Evolutionary conservation across 2,797 vertebrate genomes (phyloP), one percentile per base, ranked within the genome.

Genomic region (Amblyopsis hoosieri): DNA sequence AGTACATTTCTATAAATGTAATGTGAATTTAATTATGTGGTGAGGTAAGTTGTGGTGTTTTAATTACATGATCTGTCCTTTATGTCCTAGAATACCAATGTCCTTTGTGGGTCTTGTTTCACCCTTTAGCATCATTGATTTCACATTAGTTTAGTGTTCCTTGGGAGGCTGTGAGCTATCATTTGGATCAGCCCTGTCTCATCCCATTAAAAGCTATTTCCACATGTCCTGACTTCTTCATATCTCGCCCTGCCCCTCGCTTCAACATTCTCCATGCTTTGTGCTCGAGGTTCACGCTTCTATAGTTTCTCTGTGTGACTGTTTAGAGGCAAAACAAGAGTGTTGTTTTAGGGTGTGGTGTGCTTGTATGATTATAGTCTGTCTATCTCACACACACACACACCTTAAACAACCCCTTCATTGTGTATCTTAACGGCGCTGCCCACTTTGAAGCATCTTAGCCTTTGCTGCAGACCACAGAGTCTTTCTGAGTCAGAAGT

Each of bases 91-190:
- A 42, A 42, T 42, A 42, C 37, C 37, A 42, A 9, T 10, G 37
- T 42, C 37, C 37, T 42, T 42, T 8, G 37, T 42, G 4, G 37
- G 37, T 42, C 37, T 3, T 42, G 37, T 42, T 42, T 85, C 68
- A 15, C 75, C 75, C 47, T 33, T 82, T 78, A 75, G 72, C 64
- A 6, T 70, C 78, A 91, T 89, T 83, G 88, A 90, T 90, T 90
- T 87, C 57, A 81, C 82, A 82, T 91, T 90, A 87, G 74, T 62
- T 54, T 8, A 19, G 4, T 15, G 19, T 67, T 45, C 72, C 60
- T 78, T 33, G 63, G 66, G 74, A 78, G 67, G 23, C 46, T 60
- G 55, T 47, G 0, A 47, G 81, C 74, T 78, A 79, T 87, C 82
- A 71, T 73, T 78, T 46, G 56, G 62, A 88, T 85, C 74, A 74